These are phyloP conservation scores for Saxidomus purpurata DNA, from an alignment of 1,140 invertebrate genomes.

Conservation along the genomic window DNA sequence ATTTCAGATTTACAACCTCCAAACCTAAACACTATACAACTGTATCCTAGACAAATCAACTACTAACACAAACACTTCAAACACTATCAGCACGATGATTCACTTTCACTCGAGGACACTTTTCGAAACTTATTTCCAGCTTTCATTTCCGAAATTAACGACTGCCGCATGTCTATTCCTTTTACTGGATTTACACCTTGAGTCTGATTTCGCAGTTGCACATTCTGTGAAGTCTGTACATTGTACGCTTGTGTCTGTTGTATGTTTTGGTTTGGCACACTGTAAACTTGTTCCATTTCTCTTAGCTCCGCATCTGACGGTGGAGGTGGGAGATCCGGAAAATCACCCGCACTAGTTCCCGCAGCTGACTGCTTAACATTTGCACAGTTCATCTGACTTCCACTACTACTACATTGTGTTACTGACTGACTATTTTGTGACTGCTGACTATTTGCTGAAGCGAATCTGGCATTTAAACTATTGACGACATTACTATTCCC, in stretches of 20 bases:
- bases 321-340: constrained; percentile 76
- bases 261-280: constrained; percentile 63
- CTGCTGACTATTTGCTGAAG: constrained; percentile 44
- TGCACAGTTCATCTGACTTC: constrained; percentile 37
- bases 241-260: constrained; percentile 50
- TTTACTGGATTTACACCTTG: constrained; percentile 30
- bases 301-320: constrained; percentile 77
- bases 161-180: constrained; percentile 50
- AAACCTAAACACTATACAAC: no score
- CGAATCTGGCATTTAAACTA: constrained; percentile 63
- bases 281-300: constrained; percentile 77
- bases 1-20: no score
- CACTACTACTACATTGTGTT: background rate
- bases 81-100: constrained; percentile 62
- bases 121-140: constrained; percentile 54
- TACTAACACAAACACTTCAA: background rate
- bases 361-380: constrained; percentile 22
- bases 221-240: constrained; percentile 20
- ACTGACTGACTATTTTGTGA: background rate
- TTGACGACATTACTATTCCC: constrained; percentile 51
- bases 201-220: constrained; percentile 53
- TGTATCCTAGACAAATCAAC: no score
- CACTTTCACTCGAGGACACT: constrained; percentile 37
- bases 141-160: constrained; percentile 67
- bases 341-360: constrained; percentile 45